Evolutionary conservation across 2,888 invertebrate species (phyloP).

Genomic region (Bruchidius siliquastri): DNA sequence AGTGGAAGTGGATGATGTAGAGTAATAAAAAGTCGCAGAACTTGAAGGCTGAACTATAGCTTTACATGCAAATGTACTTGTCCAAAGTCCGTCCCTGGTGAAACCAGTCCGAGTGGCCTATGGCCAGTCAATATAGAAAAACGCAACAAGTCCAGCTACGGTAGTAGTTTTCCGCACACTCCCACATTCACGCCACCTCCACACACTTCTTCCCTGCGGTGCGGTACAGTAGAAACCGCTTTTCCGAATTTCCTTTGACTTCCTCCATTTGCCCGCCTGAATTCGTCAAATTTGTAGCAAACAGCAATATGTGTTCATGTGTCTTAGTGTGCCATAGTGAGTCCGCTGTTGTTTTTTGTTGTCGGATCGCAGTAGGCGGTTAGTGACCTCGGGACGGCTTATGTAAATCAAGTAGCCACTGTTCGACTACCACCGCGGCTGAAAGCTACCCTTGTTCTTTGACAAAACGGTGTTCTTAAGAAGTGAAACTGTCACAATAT

Average conservation of each 20-base stretch:
- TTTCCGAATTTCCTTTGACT: background rate
- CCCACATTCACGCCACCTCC: background rate
- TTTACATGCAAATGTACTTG: background rate
- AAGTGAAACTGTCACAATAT: background rate
- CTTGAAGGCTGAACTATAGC: too few relatives aligned
- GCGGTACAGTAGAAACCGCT: background rate
- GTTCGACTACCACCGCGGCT: background rate
- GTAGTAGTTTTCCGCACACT: background rate
- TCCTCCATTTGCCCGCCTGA: background rate
- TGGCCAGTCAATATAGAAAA: background rate
- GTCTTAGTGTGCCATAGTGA: background rate
- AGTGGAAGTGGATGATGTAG: too few relatives aligned
- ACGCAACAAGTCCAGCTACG: background rate
- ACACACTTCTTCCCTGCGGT: background rate
- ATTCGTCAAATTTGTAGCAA: background rate
- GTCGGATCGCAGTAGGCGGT: background rate
- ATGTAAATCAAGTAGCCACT: background rate
- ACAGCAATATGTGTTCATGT: background rate
- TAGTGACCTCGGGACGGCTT: background rate
- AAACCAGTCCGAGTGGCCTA: background rate
- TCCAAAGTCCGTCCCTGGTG: background rate
- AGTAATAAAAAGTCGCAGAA: too few relatives aligned
- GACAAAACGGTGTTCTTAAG: background rate
- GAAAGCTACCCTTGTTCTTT: background rate
- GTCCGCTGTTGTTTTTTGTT: background rate